Base-by-base conservation (phyloP, 2,797 vertebrate genomes). In the Euphonia xanthogaster region DNA sequence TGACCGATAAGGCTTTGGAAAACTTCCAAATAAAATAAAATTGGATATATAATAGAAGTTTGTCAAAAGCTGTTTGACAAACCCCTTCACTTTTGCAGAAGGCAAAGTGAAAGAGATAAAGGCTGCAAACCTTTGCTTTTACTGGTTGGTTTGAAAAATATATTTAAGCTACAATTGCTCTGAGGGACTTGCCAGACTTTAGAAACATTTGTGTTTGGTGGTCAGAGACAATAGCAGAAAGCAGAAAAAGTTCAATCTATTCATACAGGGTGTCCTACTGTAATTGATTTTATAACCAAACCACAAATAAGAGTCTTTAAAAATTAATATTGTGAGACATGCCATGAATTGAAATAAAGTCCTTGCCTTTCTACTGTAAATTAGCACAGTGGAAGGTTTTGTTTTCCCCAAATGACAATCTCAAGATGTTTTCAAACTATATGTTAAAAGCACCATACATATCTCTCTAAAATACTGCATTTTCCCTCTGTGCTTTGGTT, bases 391-490 rank as follows among this genome's bases (percentile, higher is more conserved):
- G 71, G 37, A 94, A 54, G 37, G 62, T 87, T 89, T 88, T 80
- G 57, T 17, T 92, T 84, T 68, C 28, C 24, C 3, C 25, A 63
- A 31, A 63, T 72, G 31, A 55, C 30, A 72, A 27, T 18, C n/a
- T 61, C 12, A 48, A 57, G 16, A 23, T 16, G 9, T 35, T 81
- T 90, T 58, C 40, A 88, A 74, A 28, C 33, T 81, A 3, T 82
- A 57, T 84, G 23, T 60, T 94, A 93, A 95, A 97, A 96, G 31
- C 33, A 87, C 47, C 47, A 84, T 45, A 81, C 33, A 23, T 47
- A 22, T 8, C 45, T 58, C 63, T 91, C 28, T 27, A 93, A 96
- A 95, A 77, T 44, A 42, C 23, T 85, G 39, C 28, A 57, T 76
- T 90, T 93, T 92, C 75, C 74, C 72, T 67, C 70, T 27, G 23